Percentiles rank a stretch among this genome's conserved stretches.
Conservation (phyloP, 2,797 vertebrate species). For the Aselliscus stoliczkanus region DNA sequence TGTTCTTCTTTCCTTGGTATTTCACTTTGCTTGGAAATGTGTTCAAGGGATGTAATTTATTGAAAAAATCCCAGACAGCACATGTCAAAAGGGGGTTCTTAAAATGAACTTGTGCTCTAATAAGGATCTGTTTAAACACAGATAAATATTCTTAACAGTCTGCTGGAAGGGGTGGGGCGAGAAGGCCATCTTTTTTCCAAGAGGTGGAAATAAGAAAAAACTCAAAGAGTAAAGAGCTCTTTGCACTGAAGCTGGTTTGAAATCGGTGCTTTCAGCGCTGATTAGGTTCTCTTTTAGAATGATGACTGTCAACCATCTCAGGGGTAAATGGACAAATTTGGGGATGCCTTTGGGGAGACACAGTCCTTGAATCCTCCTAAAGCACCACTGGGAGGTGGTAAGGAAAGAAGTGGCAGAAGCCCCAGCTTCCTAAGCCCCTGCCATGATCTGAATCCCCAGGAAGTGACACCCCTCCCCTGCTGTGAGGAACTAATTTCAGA, state of each 20-base stretch:
- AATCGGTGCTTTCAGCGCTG: neutral
- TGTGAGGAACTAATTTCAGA: neutral
- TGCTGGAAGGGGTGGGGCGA: neutral
- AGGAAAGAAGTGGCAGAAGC: neutral
- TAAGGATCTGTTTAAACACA: neutral
- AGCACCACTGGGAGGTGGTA: neutral
- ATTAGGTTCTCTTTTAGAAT: neutral
- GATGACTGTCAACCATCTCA: neutral
- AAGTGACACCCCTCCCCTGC: neutral
- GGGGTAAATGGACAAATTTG: neutral
- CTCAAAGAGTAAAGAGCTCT: neutral
- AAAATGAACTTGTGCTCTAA: neutral
- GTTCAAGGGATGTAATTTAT: neutral
- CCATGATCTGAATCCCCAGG: neutral
- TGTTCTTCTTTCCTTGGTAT: neutral
- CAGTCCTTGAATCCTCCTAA: neutral
- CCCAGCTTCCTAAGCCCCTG: neutral
- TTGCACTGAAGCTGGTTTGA: neutral
- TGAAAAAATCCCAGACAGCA: neutral
- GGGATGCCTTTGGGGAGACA: neutral
- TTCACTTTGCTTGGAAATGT: conserved; percentile 12
- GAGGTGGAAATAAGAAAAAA: neutral
- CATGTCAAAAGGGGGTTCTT: neutral
- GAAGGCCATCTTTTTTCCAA: neutral
- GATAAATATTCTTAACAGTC: neutral